Percentiles rank a stretch among this genome's conserved stretches.
phyloP scores from a whole-genome alignment of 1,140 invertebrate genomes.

The Kradibia gibbosae region DNA sequence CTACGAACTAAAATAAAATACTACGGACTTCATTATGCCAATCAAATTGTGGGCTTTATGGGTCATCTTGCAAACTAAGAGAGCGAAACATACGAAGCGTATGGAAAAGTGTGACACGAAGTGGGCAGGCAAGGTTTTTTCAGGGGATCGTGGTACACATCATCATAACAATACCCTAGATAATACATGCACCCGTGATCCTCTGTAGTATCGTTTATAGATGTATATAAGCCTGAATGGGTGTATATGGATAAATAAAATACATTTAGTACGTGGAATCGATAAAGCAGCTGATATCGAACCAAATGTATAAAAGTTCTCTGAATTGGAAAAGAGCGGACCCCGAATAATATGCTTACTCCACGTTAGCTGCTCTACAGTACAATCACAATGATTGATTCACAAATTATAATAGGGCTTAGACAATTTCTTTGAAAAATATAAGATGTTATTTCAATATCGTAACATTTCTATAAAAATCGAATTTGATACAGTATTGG shows the following conservation, averaged over 20 bases:
- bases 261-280: conserved; percentile 51
- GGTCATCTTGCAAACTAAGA: not conserved
- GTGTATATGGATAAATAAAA: too few species aligned
- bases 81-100: not conserved
- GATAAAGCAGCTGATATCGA: conserved; percentile 58
- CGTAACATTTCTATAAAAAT: too few species aligned
- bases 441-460: too few species aligned
- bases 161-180: conserved; percentile 60
- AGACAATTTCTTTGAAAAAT: too few species aligned
- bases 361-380: too few species aligned
- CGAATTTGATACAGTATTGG: too few species aligned
- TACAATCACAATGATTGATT: too few species aligned
- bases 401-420: too few species aligned
- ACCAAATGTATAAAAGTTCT: conserved; percentile 51
- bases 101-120: not conserved
- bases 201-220: conserved; percentile 56
- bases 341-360: not conserved
- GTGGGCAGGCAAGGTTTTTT: conserved; percentile 22
- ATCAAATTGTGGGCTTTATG: not conserved
- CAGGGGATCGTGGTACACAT: conserved; percentile 41
- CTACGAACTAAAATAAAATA: not conserved
- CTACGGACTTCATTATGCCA: not conserved
- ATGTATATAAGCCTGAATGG: conserved; percentile 60
- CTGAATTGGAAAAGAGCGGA: conserved; percentile 32
- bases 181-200: conserved; percentile 31